Base-by-base conservation (phyloP, 2,888 invertebrate genomes). In the Chaitophorus viminalis region DNA sequence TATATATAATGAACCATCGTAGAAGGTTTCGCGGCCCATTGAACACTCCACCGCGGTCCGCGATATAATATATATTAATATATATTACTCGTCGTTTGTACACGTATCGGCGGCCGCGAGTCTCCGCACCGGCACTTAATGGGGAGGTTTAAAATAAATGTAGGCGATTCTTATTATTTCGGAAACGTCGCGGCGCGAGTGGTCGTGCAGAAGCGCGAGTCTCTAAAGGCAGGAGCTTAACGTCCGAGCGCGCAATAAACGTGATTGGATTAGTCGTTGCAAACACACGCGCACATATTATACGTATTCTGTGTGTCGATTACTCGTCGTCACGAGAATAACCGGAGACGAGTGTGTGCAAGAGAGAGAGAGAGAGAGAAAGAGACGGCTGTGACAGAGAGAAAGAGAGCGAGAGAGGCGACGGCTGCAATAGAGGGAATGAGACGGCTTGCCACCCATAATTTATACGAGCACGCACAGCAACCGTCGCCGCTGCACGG, bases 1-100 rank as follows among this genome's bases (percentile, higher is more conserved):
- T 81, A 68, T 36, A 68, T 29, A 86, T 72, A 72, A 86, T 54
- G 78, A 68, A 72, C 84, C 21, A 18, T 33, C 29, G 68, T n/a
- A 36, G 75, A 25, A 36, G 84, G 52, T 72, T 86, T 78, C 78
- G 70, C 86, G 54, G 70, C 21, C 78, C 86, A 86, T 86, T 86
- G 78, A 86, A 78, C 86, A 78, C 81, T 29, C 25, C 1, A 14
- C 46, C 46, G 46, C 36, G 36, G 72, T 72, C 72, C 29, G 8
- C 29, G 8, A 9, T n/a, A 31, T 68, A 79, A 25, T 74, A 33
- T 14, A 79, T 74, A 11, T 74, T 39, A 17, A 31, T 17, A 72
- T 72, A 72, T 72, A 14, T 29, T n/a, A 70, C 29, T 70, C 14
- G 68, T 17, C 72, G 72, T 17, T 68, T 68, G n/a, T 68, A 68